These are phyloP conservation scores for Galaxias olidus DNA, from an alignment of 2,797 vertebrate genomes.

Conservation along the genomic window DNA sequence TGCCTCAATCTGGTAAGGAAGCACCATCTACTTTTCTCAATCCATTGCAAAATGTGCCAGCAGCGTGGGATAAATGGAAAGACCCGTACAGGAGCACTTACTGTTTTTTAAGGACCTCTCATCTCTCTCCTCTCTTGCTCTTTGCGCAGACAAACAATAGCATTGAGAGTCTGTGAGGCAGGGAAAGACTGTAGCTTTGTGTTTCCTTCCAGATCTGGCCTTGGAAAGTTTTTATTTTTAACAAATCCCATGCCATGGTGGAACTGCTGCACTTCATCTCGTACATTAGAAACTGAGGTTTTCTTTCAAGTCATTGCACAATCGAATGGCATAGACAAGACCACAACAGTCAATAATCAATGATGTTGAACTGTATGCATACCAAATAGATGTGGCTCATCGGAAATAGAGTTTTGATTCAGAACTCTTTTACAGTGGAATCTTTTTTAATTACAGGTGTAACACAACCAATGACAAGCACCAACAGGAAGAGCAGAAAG, in stretches of 20 bases:
- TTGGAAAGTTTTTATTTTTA: conserved; percentile 43
- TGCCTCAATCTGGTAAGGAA: neutral
- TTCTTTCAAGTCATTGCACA: conserved; percentile 22
- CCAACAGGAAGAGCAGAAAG: no score
- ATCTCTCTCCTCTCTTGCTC: conserved; percentile 44
- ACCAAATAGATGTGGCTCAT: no score
- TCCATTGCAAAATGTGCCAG: conserved; percentile 42
- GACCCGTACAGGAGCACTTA: conserved; percentile 52
- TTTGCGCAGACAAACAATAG: conserved; percentile 61
- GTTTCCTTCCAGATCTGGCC: conserved; percentile 40
- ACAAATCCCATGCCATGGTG: conserved; percentile 55
- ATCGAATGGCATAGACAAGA: neutral
- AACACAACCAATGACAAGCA: no score
- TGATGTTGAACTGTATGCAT: no score
- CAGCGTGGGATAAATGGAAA: conserved; percentile 55
- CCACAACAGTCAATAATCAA: no score
- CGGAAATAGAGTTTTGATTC: no score
- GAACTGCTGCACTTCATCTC: conserved; percentile 50
- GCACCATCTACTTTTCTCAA: conserved; percentile 10
- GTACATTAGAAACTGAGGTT: conserved; percentile 24
- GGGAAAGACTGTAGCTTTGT: conserved; percentile 65
- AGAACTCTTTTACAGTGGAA: no score
- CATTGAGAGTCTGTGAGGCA: conserved; percentile 57
- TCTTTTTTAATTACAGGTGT: no score
- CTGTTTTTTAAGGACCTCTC: conserved; percentile 50